These are phyloP conservation scores for Bradysia coprophila DNA, from an alignment of 1,140 invertebrate species.

Conservation along the genomic window DNA sequence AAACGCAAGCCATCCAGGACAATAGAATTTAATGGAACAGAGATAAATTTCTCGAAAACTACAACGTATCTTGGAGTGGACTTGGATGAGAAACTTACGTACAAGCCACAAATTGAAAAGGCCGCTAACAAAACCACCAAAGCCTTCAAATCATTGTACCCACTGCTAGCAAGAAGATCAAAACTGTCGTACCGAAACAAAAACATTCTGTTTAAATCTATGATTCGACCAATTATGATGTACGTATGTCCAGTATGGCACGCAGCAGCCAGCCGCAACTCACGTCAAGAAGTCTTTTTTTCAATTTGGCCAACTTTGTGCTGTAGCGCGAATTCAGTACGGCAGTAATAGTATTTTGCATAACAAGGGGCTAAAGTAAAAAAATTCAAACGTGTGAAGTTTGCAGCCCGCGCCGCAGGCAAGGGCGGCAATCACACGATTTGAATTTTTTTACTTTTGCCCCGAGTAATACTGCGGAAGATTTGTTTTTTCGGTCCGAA, in stretches of 20 bases:
- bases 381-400: too few species aligned
- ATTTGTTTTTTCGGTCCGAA: too few species aligned
- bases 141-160: background rate
- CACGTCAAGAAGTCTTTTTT: too few species aligned
- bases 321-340: too few species aligned
- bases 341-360: too few species aligned
- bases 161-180: conserved; percentile 3
- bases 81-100: background rate
- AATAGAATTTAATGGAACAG: background rate
- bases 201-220: conserved; percentile 6
- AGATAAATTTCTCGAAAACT: background rate
- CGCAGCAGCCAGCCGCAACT: too few species aligned
- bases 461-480: too few species aligned
- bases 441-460: too few species aligned
- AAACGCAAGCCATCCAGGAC: background rate
- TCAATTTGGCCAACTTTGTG: too few species aligned
- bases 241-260: conserved; percentile 8
- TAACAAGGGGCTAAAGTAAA: too few species aligned
- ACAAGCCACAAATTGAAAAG: background rate
- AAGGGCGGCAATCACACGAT: too few species aligned
- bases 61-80: background rate
- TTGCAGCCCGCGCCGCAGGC: too few species aligned
- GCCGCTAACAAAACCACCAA: background rate
- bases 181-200: conserved; percentile 9
- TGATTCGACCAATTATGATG: conserved; percentile 7